Conservation (phyloP, 2,113 vertebrate genomes). For the Bubo scandiacus region DNA sequence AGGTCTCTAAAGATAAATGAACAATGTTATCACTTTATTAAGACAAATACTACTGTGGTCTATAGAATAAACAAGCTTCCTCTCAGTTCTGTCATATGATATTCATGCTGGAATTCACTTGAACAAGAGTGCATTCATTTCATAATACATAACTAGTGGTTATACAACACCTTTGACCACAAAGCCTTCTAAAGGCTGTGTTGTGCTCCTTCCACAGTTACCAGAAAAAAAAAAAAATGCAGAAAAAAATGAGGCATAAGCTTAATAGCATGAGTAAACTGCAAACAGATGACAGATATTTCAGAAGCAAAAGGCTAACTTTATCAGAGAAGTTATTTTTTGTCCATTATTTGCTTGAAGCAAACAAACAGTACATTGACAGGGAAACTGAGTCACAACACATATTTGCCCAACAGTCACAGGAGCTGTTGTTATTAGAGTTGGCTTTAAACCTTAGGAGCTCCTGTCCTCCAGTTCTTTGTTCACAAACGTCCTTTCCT, state of each 20-base stretch:
- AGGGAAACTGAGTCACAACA: background rate
- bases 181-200: background rate
- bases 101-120: slow-evolving; percentile 35
- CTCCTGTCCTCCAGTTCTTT: background rate
- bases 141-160: slow-evolving; percentile 28
- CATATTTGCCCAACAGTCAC: background rate
- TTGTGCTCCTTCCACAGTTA: background rate
- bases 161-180: slow-evolving; percentile 48
- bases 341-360: background rate
- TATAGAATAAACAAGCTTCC: slow-evolving; percentile 44
- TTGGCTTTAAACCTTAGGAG: background rate
- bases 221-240: background rate
- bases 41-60: slow-evolving; percentile 35
- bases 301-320: background rate
- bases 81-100: slow-evolving; percentile 31
- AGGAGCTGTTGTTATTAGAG: background rate
- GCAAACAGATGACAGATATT: background rate
- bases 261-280: background rate
- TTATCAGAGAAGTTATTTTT: background rate
- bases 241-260: background rate
- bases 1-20: slow-evolving; percentile 13
- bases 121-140: slow-evolving; percentile 40
- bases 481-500: background rate
- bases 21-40: slow-evolving; percentile 51
- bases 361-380: background rate